Percentiles rank a stretch among this genome's conserved stretches.
These are phyloP conservation scores for Rhinophrynus dorsalis DNA, from an alignment of 2,797 vertebrate species.

Conservation along the genomic window DNA sequence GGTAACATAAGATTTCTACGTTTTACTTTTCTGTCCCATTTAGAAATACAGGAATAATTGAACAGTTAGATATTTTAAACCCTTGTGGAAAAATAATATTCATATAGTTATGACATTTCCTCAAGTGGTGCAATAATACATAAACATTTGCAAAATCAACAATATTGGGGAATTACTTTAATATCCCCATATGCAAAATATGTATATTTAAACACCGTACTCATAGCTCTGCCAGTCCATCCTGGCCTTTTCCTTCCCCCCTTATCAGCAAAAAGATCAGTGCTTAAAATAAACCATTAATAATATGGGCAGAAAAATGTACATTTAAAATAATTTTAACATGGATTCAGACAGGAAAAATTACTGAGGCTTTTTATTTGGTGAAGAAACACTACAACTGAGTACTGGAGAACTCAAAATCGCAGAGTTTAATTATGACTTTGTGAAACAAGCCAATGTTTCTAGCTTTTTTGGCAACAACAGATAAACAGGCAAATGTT, in stretches of 20 bases:
- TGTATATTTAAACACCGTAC: no score
- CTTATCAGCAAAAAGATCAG: neutral
- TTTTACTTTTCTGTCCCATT: no score
- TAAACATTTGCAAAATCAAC: no score
- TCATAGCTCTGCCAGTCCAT: neutral
- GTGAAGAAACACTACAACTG: slow-evolving; percentile 49
- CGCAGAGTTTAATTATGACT: slow-evolving; percentile 47
- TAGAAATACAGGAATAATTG: no score
- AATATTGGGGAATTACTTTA: no score
- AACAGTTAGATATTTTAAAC: no score
- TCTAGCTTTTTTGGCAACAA: slow-evolving; percentile 44
- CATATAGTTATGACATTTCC: no score
- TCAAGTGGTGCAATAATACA: no score
- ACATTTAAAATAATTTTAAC: slow-evolving; percentile 61
- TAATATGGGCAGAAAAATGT: slow-evolving; percentile 28
- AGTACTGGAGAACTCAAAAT: slow-evolving; percentile 52
- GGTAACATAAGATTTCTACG: no score
- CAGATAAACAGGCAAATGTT: slow-evolving; percentile 57
- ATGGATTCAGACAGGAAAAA: slow-evolving; percentile 20
- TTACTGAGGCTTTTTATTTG: slow-evolving; percentile 58
- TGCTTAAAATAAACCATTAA: neutral
- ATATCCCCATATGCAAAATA: no score
- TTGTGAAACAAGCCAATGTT: slow-evolving; percentile 40
- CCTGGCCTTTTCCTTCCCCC: neutral
- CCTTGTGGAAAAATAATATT: no score